Conservation (phyloP, 2,888 invertebrate species). For the Synanthedon andrenaeformis region DNA sequence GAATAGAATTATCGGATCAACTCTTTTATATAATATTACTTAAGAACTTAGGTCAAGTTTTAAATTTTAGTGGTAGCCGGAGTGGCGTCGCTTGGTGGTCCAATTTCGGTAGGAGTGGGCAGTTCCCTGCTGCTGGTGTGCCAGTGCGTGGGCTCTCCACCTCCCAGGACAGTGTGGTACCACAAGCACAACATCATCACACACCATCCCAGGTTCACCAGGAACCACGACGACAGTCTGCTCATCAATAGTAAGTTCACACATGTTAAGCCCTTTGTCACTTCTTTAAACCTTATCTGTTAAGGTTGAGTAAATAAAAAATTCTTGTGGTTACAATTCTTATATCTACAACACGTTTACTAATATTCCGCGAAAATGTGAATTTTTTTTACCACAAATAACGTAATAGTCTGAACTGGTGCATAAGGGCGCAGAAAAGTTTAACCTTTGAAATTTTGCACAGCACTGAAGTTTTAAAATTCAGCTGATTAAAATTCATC, state of each 20-base stretch:
- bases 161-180: constrained; percentile 56
- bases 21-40: too few species aligned
- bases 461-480: too few species aligned
- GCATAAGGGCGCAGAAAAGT: too few species aligned
- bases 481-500: too few species aligned
- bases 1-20: too few species aligned
- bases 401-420: too few species aligned
- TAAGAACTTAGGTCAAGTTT: too few species aligned
- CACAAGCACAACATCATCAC: constrained; percentile 59
- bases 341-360: not conserved
- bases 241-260: constrained; percentile 47
- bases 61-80: constrained; percentile 67
- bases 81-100: constrained; percentile 70
- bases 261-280: not conserved
- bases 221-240: constrained; percentile 52
- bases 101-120: constrained; percentile 40
- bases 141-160: constrained; percentile 43
- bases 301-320: not conserved
- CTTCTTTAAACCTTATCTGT: not conserved
- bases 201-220: constrained; percentile 52
- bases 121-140: constrained; percentile 43
- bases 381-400: too few species aligned
- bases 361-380: too few species aligned
- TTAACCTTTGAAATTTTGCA: too few species aligned
- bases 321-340: not conserved